Percentiles rank a stretch among this genome's conserved stretches.
These are phyloP conservation scores for Thalassophryne amazonica DNA, from an alignment of 2,797 vertebrate genomes.

Conservation along the genomic window DNA sequence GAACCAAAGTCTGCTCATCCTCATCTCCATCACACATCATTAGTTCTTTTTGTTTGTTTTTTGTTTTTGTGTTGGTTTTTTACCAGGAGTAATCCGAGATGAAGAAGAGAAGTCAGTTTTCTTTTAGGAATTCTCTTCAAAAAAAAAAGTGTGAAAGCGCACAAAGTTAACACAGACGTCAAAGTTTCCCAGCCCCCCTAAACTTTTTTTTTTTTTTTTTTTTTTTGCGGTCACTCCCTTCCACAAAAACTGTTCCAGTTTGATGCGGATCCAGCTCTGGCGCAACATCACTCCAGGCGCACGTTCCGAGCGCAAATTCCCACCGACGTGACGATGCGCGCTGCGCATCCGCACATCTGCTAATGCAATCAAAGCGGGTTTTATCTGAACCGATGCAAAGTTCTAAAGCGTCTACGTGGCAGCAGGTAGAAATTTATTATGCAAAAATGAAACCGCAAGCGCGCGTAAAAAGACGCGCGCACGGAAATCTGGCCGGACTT, in stretches of 20 bases:
- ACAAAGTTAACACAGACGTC: conserved; percentile 58
- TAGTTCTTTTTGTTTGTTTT: no score
- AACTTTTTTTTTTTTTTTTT: conserved; percentile 1
- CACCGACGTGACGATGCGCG: conserved; percentile 43
- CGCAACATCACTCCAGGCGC: conserved; percentile 47
- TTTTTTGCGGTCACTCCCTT: conserved; percentile 25
- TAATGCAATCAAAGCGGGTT: conserved; percentile 37
- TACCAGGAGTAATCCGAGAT: no score
- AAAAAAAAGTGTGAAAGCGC: no score
- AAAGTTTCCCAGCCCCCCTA: conserved; percentile 25
- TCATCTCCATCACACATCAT: no score
- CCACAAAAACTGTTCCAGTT: conserved; percentile 35
- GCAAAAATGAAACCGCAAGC: conserved; percentile 33
- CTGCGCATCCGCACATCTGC: conserved; percentile 36
- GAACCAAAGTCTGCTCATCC: no score
- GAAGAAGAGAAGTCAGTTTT: no score
- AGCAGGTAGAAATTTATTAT: conserved; percentile 66
- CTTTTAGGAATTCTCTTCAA: no score
- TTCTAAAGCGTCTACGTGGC: conserved; percentile 77
- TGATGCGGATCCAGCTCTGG: conserved; percentile 38
- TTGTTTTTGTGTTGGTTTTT: no score
- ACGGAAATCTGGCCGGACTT: no score
- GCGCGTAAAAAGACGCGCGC: background rate
- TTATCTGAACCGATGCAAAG: conserved; percentile 41
- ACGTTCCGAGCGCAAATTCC: conserved; percentile 9